Base-by-base conservation (phyloP, 2,797 vertebrate genomes). In the Mus spretus region DNA sequence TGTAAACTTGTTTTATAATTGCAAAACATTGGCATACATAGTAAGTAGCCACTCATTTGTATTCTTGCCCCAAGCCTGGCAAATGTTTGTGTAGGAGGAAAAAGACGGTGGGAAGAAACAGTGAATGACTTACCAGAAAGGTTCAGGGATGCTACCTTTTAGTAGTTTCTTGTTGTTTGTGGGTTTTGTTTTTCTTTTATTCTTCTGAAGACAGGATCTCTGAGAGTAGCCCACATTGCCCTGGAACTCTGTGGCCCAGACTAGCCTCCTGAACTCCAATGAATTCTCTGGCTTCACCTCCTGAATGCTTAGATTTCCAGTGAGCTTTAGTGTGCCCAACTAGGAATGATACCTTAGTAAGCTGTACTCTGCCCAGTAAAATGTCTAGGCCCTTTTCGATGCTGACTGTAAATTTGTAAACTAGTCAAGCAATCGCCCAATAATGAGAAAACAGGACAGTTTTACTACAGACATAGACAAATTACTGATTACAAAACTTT, bases 401-500 rank as follows among this genome's bases (percentile, higher is more conserved):
- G 6, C 79, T 83, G 47, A 72, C 82, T 65, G 28, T 44, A 93
- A 95, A 89, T 82, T 87, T 94, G 17, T 14, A 70, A 50, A 95
- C 28, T 77, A 70, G 40, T 13, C 65, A 92, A 72, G 59, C 61
- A 72, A 86, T 78, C 20, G 26, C n/a, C 55, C 1, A 12, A 75
- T 72, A 96, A 93, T 17, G 10, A 92, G 75, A 26, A 94, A 92
- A 37, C 31, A 26, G 50, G 77, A 9, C 44, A 90, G 24, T 53
- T 84, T 77, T 77, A n/a, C 85, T 84, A 6, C 28, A 94, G 57
- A 61, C 34, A 75, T 50, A 61, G 72, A 57, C 79, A 91, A 79
- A 90, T 67, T 31, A 75, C 34, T 26, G 14, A 47, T 88, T 44
- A 79, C 15, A 93, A 86, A 74, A 81, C 59, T 90, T 89, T 84